These are phyloP conservation scores for Mystacornis crossleyi DNA, from an alignment of 2,113 vertebrate species.

Conservation along the genomic window DNA sequence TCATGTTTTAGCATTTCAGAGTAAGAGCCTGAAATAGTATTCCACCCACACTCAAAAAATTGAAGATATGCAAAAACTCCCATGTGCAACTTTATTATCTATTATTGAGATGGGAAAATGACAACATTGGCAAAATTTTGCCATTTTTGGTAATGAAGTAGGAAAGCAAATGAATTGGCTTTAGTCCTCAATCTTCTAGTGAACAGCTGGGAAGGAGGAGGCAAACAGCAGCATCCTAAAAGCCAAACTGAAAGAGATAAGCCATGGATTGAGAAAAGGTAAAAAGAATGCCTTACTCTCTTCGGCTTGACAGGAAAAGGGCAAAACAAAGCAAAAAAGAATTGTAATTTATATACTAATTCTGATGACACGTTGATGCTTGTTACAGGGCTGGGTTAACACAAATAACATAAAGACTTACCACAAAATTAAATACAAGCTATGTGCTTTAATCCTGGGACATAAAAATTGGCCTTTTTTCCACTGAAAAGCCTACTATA, in stretches of 20 bases:
- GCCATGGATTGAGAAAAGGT: not conserved
- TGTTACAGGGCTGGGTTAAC: not conserved
- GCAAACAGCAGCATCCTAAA: constrained; percentile 50
- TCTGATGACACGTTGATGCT: not conserved
- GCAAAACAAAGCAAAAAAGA: not conserved
- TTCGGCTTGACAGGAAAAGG: not conserved
- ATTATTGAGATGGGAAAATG: constrained; percentile 56
- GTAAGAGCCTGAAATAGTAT: constrained; percentile 58
- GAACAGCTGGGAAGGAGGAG: constrained; percentile 56
- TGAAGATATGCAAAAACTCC: constrained; percentile 54
- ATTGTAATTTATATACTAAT: not conserved
- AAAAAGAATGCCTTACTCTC: not conserved
- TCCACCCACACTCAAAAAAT: constrained; percentile 47
- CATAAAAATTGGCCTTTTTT: not conserved
- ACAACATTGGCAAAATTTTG: constrained; percentile 63
- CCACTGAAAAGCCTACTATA: not conserved
- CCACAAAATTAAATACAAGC: not conserved
- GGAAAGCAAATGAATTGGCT: constrained; percentile 54
- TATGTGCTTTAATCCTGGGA: not conserved
- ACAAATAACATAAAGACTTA: not conserved
- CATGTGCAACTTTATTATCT: constrained; percentile 61
- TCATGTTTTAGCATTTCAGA: constrained; percentile 53
- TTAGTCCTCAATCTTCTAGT: not conserved
- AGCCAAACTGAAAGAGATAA: not conserved
- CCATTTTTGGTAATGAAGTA: constrained; percentile 65